Conservation (phyloP, 2,888 invertebrate genomes). For the Sturmia bella region DNA sequence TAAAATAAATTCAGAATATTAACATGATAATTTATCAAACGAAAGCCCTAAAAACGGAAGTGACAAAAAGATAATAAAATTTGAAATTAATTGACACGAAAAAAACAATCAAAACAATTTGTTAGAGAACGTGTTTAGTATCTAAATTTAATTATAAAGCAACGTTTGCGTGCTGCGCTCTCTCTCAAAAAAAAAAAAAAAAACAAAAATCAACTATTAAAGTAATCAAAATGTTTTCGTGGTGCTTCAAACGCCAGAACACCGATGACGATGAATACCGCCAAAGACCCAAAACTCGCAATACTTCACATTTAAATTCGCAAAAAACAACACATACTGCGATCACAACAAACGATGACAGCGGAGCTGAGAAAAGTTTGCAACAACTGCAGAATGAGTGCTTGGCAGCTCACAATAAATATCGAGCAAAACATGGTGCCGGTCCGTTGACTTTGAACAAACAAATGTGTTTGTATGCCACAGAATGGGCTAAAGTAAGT, state of each 20-base stretch:
- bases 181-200: too few species aligned
- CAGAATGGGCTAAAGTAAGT: slow-evolving; percentile 86
- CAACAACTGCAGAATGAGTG: slow-evolving; percentile 71
- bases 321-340: not conserved
- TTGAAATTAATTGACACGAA: slow-evolving; percentile 24
- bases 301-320: not conserved
- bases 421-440: slow-evolving; percentile 86
- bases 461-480: slow-evolving; percentile 86
- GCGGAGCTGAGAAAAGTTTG: slow-evolving; percentile 3
- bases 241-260: slow-evolving; percentile 33
- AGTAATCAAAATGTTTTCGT: slow-evolving; percentile 32
- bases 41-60: slow-evolving; percentile 45
- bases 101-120: slow-evolving; percentile 7
- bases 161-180: not conserved
- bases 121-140: slow-evolving; percentile 28
- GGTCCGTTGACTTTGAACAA: slow-evolving; percentile 86
- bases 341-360: not conserved
- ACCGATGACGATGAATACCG: slow-evolving; percentile 33
- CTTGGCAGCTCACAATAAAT: slow-evolving; percentile 85
- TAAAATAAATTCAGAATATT: not conserved
- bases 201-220: too few species aligned
- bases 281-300: slow-evolving; percentile 38
- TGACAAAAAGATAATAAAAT: slow-evolving; percentile 32
- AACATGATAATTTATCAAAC: slow-evolving; percentile 15
- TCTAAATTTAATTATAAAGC: slow-evolving; percentile 19